These are phyloP conservation scores for Batillaria attramentaria DNA, from an alignment of 1,140 invertebrate species.

Conservation along the genomic window DNA sequence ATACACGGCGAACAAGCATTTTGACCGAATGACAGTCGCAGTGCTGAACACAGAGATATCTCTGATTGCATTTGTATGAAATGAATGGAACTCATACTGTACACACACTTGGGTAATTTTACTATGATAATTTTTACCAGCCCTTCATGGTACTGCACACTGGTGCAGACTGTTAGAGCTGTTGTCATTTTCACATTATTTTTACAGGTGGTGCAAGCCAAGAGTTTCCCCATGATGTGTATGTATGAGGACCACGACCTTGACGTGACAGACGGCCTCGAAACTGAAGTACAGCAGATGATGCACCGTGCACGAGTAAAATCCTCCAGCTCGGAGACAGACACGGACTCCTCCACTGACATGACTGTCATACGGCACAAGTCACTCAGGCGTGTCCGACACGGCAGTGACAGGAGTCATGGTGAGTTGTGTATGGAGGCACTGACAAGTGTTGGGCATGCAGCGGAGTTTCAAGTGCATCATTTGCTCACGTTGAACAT, in stretches of 20 bases:
- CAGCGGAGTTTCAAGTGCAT: not conserved
- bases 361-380: constrained; percentile 77
- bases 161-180: too few species aligned
- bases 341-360: constrained; percentile 75
- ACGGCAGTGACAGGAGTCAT: constrained; percentile 67
- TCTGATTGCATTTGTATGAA: too few species aligned
- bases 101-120: too few species aligned
- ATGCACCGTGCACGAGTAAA: constrained; percentile 64
- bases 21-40: too few species aligned
- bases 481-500: too few species aligned
- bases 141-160: too few species aligned
- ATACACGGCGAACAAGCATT: too few species aligned
- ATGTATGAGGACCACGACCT: constrained; percentile 67
- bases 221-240: constrained; percentile 79
- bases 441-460: not conserved
- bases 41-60: too few species aligned
- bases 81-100: too few species aligned
- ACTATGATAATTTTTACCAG: too few species aligned
- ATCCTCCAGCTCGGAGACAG: constrained; percentile 77
- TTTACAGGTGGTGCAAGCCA: constrained; percentile 67
- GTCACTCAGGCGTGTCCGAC: constrained; percentile 55
- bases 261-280: constrained; percentile 59
- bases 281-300: constrained; percentile 63
- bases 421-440: constrained; percentile 60
- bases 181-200: not conserved